Conservation (phyloP, 2,113 vertebrate species). For the Etheostoma spectabile region DNA sequence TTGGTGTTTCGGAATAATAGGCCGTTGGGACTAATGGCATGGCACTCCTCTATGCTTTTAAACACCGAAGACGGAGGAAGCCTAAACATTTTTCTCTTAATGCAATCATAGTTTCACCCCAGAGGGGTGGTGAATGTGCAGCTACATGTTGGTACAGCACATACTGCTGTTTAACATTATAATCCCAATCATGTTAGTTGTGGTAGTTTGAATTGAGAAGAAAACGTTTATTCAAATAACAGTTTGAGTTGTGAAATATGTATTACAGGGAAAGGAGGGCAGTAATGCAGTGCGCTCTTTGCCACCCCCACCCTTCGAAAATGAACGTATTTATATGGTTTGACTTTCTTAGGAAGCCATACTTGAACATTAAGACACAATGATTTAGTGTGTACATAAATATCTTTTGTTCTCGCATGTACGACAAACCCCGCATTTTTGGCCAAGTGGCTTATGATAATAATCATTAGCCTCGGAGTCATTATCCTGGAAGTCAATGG, state of each 20-base stretch:
- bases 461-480: not conserved
- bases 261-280: not conserved
- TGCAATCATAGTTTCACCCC: not conserved
- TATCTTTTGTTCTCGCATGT: not conserved
- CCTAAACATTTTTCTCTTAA: not conserved
- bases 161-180: not conserved
- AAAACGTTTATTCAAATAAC: not conserved
- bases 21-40: too few species aligned
- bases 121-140: not conserved
- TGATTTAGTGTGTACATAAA: not conserved
- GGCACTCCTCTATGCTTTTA: not conserved
- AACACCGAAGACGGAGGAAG: not conserved
- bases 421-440: not conserved
- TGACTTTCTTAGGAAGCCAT: not conserved
- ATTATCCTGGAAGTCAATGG: constrained; percentile 9
- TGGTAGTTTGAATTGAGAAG: not conserved
- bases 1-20: too few species aligned
- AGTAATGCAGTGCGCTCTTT: not conserved
- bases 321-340: not conserved
- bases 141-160: not conserved
- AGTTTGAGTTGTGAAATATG: not conserved
- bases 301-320: not conserved
- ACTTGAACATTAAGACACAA: not conserved
- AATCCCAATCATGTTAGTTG: not conserved
- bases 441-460: not conserved